Evolutionary conservation across 2,888 invertebrate species (phyloP), one percentile per base, ranked within the genome.

Genomic region (Tanytarsus gracilentus): DNA sequence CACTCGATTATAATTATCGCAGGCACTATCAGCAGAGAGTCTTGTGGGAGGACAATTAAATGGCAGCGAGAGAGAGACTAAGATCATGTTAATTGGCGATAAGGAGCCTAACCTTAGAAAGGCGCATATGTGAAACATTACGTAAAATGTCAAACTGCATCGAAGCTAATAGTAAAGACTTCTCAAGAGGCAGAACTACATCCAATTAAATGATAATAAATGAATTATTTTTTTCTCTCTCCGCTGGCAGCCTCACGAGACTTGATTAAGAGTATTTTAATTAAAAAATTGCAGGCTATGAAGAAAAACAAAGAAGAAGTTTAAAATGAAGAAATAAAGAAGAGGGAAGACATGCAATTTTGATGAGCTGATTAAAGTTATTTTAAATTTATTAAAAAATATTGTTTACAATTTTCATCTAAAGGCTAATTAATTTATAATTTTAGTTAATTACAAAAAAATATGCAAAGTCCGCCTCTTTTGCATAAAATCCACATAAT

Each of bases 131-230:
- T n/a, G 23, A 18, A 44, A 18, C 18, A 18, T 44, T 44, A 44
- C 44, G 44, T 44, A 44, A n/a, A 44, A 44, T 44, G 44, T 44
- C 44, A 44, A 33, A 44, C 18, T 23, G 23, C 7, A 18, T 18
- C 44, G n/a, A 44, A 44, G 44, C n/a, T 44, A 44, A 23, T 33
- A 2, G 6, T 33, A 23, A 18, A 23, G 44, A 14, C 33, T 33
- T 2, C n/a, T 33, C n/a, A 21, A 44, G 23, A 44, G 18, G 23
- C 44, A 9, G 18, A 44, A 44, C 44, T 44, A 44, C 44, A 44
- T 44, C 44, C 44, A 44, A 44, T 44, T 44, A 44, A n/a, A 44
- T 23, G 44, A 44, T 44, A 44, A 44, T n/a, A n/a, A 44, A 44
- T 44, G 21, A 44, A 44, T 18, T 44, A 23, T 44, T 44, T 40